Percentiles rank a stretch among this genome's conserved stretches.
Evolutionary conservation across 2,888 invertebrate species (phyloP).

Genomic region (Horisme vitalbata): DNA sequence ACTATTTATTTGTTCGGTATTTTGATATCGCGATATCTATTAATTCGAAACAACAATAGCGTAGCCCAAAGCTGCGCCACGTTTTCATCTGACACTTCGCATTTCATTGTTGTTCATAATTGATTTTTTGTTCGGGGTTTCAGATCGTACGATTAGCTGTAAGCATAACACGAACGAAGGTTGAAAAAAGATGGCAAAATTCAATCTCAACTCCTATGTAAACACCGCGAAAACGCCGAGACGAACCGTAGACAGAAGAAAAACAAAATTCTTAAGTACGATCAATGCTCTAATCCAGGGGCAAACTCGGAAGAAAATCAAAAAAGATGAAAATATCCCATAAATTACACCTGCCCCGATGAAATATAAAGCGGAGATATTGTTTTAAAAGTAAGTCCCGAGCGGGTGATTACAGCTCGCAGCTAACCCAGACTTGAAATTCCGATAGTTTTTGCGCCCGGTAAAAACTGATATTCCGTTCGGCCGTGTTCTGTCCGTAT

Average conservation of each 20-base stretch:
- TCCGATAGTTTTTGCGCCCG: slow-evolving; percentile 80
- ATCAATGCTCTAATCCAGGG: slow-evolving; percentile 61
- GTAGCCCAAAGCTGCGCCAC: slow-evolving; percentile 52
- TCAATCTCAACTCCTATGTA: slow-evolving; percentile 71
- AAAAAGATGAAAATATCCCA: slow-evolving; percentile 63
- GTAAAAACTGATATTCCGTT: slow-evolving; percentile 80
- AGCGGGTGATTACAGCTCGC: slow-evolving; percentile 69
- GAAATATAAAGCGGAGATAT: slow-evolving; percentile 74
- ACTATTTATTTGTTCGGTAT: slow-evolving; percentile 70
- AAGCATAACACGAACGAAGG: slow-evolving; percentile 48
- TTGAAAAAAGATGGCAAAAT: slow-evolving; percentile 60
- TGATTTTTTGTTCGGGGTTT: slow-evolving; percentile 61
- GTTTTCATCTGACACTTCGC: slow-evolving; percentile 62
- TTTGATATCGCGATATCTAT: slow-evolving; percentile 70
- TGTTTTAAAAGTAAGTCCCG: slow-evolving; percentile 76
- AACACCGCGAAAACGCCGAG: slow-evolving; percentile 64
- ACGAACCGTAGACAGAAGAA: slow-evolving; percentile 74
- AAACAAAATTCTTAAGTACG: slow-evolving; percentile 68
- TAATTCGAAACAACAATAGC: slow-evolving; percentile 69
- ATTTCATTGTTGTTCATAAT: slow-evolving; percentile 68
- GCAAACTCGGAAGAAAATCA: slow-evolving; percentile 62
- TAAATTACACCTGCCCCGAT: slow-evolving; percentile 76
- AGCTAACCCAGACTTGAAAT: slow-evolving; percentile 74
- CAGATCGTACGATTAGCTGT: slow-evolving; percentile 55
- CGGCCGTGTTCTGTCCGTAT: slow-evolving; percentile 74